Percentiles rank a stretch among this genome's conserved stretches.
phyloP scores from a whole-genome alignment of 2,888 invertebrate genomes.

The Chymomyza caudatula region DNA sequence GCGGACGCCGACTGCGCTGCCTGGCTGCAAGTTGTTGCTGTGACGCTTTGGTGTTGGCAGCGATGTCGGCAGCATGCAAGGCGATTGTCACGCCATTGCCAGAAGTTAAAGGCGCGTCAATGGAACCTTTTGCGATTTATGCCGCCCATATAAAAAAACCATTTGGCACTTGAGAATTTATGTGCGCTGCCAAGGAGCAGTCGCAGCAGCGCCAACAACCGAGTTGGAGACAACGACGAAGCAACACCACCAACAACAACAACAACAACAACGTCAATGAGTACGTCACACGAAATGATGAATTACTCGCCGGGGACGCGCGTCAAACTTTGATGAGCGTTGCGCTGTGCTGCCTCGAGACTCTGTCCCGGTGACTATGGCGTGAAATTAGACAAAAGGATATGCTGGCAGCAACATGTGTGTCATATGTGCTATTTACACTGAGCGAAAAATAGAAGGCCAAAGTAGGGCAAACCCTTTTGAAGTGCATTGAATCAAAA shows the following conservation, averaged over 20 bases:
- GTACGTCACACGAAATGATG: conserved; percentile 71
- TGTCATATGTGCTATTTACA: not conserved
- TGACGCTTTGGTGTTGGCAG: not conserved
- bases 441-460: too few relatives aligned
- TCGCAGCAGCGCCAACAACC: not conserved
- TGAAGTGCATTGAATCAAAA: too few relatives aligned
- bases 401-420: conserved; percentile 23
- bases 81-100: conserved; percentile 62
- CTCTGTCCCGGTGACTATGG: conserved; percentile 43
- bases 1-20: conserved; percentile 25
- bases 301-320: conserved; percentile 72
- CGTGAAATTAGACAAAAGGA: conserved; percentile 73
- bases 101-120: conserved; percentile 38
- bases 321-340: conserved; percentile 68
- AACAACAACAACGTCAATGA: conserved; percentile 11
- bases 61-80: not conserved
- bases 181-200: conserved; percentile 36
- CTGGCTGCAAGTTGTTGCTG: conserved; percentile 6
- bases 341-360: not conserved
- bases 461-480: too few relatives aligned
- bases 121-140: conserved; percentile 10
- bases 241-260: not conserved
- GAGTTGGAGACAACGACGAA: not conserved
- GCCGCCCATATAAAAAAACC: conserved; percentile 49
- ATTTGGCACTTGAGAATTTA: conserved; percentile 73